Conservation (phyloP, 2,888 invertebrate species). For the Xanthorhoe designata region DNA sequence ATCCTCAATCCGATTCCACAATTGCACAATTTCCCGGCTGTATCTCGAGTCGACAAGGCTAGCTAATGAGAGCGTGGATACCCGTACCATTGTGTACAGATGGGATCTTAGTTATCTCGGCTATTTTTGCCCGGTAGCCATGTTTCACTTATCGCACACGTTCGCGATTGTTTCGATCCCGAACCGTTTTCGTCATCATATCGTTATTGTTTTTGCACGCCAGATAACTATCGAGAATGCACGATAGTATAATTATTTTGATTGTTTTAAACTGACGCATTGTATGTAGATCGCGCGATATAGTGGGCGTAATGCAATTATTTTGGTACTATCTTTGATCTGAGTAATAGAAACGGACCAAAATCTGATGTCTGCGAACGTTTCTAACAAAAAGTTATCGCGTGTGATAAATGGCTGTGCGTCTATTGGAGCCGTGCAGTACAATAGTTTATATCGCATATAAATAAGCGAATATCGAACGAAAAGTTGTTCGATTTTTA, state of each 20-base stretch:
- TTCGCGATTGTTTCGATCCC: constrained; percentile 73
- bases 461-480: not conserved
- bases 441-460: not conserved
- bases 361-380: constrained; percentile 34
- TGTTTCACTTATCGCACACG: constrained; percentile 78
- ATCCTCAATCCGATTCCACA: constrained; percentile 70
- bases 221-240: constrained; percentile 52
- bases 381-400: constrained; percentile 33
- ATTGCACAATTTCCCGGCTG: constrained; percentile 73
- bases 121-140: constrained; percentile 80
- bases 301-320: constrained; percentile 43
- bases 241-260: constrained; percentile 60
- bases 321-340: constrained; percentile 43
- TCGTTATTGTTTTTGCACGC: constrained; percentile 56
- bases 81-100: constrained; percentile 81
- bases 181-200: constrained; percentile 71
- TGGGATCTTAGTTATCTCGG: constrained; percentile 76
- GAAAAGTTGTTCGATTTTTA: constrained; percentile 10
- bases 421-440: not conserved
- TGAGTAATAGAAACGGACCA: constrained; percentile 41
- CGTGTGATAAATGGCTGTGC: constrained; percentile 27
- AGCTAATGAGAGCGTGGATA: constrained; percentile 83
- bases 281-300: constrained; percentile 49
- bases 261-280: constrained; percentile 55
- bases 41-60: constrained; percentile 72